Evolutionary conservation across 1,140 invertebrate species (phyloP), one percentile per base, ranked within the genome.

Genomic region (Drosophila cardini): DNA sequence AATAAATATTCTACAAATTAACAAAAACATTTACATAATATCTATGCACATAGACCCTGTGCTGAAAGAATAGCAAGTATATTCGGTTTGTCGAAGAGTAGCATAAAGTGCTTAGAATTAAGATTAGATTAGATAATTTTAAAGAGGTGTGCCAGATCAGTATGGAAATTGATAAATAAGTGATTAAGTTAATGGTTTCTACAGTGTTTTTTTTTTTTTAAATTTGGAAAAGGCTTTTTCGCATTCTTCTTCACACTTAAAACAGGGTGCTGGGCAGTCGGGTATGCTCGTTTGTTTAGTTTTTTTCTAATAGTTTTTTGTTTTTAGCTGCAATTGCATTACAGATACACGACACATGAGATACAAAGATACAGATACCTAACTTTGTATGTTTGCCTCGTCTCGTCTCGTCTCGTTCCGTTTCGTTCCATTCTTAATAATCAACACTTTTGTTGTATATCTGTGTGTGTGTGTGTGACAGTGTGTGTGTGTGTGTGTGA

Each of bases 361-460:
- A 57, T 15, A 10, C 13, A 9, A 9, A 55, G 10, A 42, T 43
- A 62, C 32, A 36, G 1, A 7, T 15, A 26, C n/a, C 18, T 58
- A 11, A n/a, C 38, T 40, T 40, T 40, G 36, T 38, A 11, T 38
- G 36, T 38, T 38, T 34, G 32, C 52, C 16, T 30, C 42, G 21
- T 2, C 5, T 57, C 11, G 55, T n/a, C 36, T 11, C 16, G 36
- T 18, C 13, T 58, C 38, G 26, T 42, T 21, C 4, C 55, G 36
- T 26, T 18, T 75, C 32, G 43, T 52, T 74, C 67, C 32, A 36
- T 52, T 74, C 67, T 74, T 42, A 42, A 62, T 69, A 48, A 70
- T 74, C 57, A 70, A 21, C 71, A 74, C 65, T 42, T 18, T 38
- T 11, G 13, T 26, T 48, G 38, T 57, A 16, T 42, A 7, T 57